Evolutionary conservation across 2,797 vertebrate genomes (phyloP).

Genomic region (Gephyroberyx darwinii): DNA sequence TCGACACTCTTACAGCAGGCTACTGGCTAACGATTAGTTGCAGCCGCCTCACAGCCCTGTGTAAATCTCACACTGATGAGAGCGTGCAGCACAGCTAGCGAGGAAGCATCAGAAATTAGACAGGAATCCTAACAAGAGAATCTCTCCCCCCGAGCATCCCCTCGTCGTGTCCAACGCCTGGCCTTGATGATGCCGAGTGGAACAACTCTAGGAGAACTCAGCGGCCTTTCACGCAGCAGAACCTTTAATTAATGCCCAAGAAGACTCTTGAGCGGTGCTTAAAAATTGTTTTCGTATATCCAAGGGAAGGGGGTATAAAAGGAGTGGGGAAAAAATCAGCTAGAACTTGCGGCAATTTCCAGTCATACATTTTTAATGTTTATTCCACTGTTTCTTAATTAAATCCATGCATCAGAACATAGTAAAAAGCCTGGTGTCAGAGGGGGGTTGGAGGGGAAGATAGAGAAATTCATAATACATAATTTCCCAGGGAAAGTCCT

Average conservation of each 20-base stretch:
- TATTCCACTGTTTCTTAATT: slow-evolving; percentile 87
- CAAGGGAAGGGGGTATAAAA: slow-evolving; percentile 49
- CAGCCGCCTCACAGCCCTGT: slow-evolving; percentile 62
- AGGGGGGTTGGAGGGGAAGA: slow-evolving; percentile 33
- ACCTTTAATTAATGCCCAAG: slow-evolving; percentile 64
- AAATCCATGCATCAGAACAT: slow-evolving; percentile 85
- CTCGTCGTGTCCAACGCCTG: slow-evolving; percentile 41
- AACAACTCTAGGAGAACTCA: slow-evolving; percentile 4
- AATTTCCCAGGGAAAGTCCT: slow-evolving; percentile 53
- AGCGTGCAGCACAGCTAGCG: slow-evolving; percentile 8
- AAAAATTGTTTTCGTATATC: slow-evolving; percentile 73
- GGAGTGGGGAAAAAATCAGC: slow-evolving; percentile 24
- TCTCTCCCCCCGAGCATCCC: slow-evolving; percentile 43
- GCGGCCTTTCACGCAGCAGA: slow-evolving; percentile 25
- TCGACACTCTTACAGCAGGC: slow-evolving; percentile 68
- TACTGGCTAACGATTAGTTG: slow-evolving; percentile 70
- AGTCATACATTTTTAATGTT: slow-evolving; percentile 87
- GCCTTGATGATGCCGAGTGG: slow-evolving; percentile 40
- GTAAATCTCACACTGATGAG: slow-evolving; percentile 60
- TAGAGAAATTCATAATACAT: slow-evolving; percentile 70
- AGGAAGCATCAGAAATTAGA: slow-evolving; percentile 44
- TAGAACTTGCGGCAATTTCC: slow-evolving; percentile 80
- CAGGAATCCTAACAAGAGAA: slow-evolving; percentile 38
- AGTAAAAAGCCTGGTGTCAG: slow-evolving; percentile 71
- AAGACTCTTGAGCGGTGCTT: slow-evolving; percentile 55